Evolutionary conservation across 2,888 invertebrate genomes (phyloP).

Genomic region (Lepidocyrtoides sp.): DNA sequence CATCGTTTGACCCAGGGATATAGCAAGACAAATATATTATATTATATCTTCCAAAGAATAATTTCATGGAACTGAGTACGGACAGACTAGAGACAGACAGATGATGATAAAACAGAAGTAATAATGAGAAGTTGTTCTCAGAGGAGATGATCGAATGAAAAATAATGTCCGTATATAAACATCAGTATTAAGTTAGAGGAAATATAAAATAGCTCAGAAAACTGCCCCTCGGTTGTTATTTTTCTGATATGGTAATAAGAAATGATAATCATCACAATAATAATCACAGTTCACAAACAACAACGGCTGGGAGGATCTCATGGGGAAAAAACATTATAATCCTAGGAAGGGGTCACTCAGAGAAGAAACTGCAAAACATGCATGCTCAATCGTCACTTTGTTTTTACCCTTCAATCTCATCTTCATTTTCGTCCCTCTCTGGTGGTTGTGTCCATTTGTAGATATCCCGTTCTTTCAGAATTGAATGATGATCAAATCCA

Average conservation of each 20-base stretch:
- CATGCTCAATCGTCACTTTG: conserved; percentile 38
- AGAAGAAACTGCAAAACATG: not conserved
- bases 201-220: conserved; percentile 12
- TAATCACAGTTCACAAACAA: conserved; percentile 50
- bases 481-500: conserved; percentile 7
- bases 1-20: not conserved
- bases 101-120: not conserved
- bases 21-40: not conserved
- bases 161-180: not conserved
- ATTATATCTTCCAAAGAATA: not conserved
- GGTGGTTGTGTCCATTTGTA: not conserved
- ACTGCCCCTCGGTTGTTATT: conserved; percentile 31
- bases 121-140: conserved; percentile 62
- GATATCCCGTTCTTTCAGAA: not conserved
- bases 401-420: conserved; percentile 59
- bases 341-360: conserved; percentile 54
- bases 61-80: not conserved
- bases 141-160: conserved; percentile 7
- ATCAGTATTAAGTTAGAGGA: not conserved
- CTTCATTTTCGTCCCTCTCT: not conserved
- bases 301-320: not conserved
- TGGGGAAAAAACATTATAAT: conserved; percentile 44
- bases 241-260: conserved; percentile 66
- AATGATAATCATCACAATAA: conserved; percentile 42
- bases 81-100: not conserved